phyloP scores from a whole-genome alignment of 1,140 invertebrate species.

The Aphis craccivora region DNA sequence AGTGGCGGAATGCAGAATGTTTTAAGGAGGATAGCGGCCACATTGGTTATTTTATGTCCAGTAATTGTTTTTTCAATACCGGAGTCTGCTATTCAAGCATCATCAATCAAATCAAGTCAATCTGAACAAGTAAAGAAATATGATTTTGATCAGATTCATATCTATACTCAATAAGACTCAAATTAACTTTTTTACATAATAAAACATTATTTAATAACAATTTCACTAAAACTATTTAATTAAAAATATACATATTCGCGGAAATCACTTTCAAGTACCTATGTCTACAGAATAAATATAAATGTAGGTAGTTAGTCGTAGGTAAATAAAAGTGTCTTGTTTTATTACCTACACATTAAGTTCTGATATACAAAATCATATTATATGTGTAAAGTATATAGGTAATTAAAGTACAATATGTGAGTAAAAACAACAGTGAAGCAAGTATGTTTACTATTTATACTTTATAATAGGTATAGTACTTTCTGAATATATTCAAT shows the following conservation, averaged over 20 bases:
- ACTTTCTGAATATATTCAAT: background rate
- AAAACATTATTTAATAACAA: background rate
- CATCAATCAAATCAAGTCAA: slow-evolving; percentile 43
- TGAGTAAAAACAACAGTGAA: background rate
- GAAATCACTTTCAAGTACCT: background rate
- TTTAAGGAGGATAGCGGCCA: slow-evolving; percentile 51
- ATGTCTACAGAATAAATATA: background rate
- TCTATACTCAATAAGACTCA: background rate
- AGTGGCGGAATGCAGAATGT: slow-evolving; percentile 55
- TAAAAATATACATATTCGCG: background rate
- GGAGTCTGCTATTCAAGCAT: slow-evolving; percentile 36
- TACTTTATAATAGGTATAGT: background rate
- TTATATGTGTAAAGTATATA: background rate
- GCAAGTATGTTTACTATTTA: background rate
- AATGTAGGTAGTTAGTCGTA: background rate
- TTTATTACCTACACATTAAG: background rate
- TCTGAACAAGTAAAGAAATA: slow-evolving; percentile 40
- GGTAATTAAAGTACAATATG: background rate
- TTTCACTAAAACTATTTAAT: slow-evolving; percentile 13
- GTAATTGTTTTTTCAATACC: slow-evolving; percentile 40
- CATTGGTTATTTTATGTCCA: slow-evolving; percentile 53
- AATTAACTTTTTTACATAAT: background rate
- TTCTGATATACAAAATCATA: background rate
- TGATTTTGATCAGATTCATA: background rate
- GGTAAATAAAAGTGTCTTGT: background rate